These are phyloP conservation scores for Mastomys natalensis DNA, from an alignment of 2,113 vertebrate genomes.

Conservation along the genomic window DNA sequence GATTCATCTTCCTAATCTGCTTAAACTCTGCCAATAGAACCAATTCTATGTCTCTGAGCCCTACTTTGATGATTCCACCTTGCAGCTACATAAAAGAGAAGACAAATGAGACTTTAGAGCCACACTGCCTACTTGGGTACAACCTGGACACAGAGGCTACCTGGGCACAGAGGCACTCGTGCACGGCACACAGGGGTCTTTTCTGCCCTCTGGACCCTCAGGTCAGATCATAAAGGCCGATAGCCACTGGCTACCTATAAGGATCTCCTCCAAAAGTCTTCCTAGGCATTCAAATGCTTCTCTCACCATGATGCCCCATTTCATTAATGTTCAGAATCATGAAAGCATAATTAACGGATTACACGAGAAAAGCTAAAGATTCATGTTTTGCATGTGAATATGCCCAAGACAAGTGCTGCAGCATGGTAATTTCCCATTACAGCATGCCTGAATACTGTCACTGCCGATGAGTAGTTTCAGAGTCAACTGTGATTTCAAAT, in stretches of 20 bases:
- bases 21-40: background rate
- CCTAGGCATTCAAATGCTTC: background rate
- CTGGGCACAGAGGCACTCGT: background rate
- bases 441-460: conserved; percentile 28
- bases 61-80: background rate
- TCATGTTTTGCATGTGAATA: background rate
- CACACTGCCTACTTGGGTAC: background rate
- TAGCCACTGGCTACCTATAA: background rate
- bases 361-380: conserved; percentile 26
- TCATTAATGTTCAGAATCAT: conserved; percentile 33
- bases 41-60: background rate
- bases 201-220: background rate
- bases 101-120: background rate
- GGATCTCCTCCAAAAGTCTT: background rate
- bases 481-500: conserved; percentile 32
- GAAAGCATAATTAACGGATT: background rate
- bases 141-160: too few relatives aligned
- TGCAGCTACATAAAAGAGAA: background rate
- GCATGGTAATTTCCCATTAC: background rate
- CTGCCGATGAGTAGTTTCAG: background rate
- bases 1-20: background rate
- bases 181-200: background rate
- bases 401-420: background rate
- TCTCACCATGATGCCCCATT: background rate
- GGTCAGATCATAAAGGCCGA: background rate